Base-by-base conservation (phyloP, 2,797 vertebrate genomes). In the Sebastes baramenuke region DNA sequence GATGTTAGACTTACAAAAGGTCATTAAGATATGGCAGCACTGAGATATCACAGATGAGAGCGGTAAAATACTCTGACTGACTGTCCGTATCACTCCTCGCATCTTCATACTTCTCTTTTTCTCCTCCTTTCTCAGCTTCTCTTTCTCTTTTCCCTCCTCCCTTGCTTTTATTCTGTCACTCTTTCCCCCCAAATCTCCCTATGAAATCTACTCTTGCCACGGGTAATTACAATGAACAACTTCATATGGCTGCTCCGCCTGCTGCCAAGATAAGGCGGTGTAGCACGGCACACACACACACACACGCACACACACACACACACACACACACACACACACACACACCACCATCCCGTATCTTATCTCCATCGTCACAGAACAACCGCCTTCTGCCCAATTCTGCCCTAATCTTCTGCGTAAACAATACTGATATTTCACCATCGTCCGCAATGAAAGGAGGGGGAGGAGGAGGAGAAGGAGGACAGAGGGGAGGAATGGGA, bases 351-450 rank as follows among this genome's bases (percentile, higher is more conserved):
- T 94, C 94, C 94, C 92, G 95, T 97, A 98, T 98, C 98, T 99
- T 99, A 99, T 99, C 98, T 98, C 92, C 93, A 97, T 98, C 97
- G 97, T 96, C 96, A 97, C 96, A 97, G 97, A 97, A 98, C 98
- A 98, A 98, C 97, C 96, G 94, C 96, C 97, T 97, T 96, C 97
- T 97, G 97, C 97, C 97, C 97, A 99, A 98, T 98, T 97, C 97
- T 97, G 94, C 94, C 95, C 96, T 99, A 99, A 99, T 99, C 98
- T 98, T 96, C 96, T 97, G 95, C 97, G 97, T 99, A 98, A 99
- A 99, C 98, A 99, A 98, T 97, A 98, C 97, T 97, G 97, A 99
- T 98, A 98, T 99, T 99, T 98, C 96, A 96, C 96, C 96, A 86
- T 94, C 94, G 88, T 94, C 95, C 94, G 95, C 71, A 89, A 86